Evolutionary conservation across 2,113 vertebrate genomes (phyloP).

Genomic region (Ellobius talpinus): DNA sequence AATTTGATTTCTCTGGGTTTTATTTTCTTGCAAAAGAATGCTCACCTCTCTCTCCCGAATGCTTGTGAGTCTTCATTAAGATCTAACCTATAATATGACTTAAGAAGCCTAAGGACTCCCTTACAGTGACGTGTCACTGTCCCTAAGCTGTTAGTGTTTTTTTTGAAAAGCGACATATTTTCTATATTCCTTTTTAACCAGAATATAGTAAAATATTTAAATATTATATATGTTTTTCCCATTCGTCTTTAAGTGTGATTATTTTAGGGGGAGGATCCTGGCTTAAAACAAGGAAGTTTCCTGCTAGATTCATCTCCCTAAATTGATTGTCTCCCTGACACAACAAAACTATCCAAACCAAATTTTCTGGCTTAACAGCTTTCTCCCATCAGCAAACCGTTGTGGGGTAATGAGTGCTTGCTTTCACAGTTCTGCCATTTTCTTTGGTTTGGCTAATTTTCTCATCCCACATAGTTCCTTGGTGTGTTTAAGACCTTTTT

Average conservation of each 20-base stretch:
- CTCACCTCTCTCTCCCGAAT: background rate
- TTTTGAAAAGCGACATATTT: background rate
- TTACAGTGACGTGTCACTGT: background rate
- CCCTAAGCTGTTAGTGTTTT: background rate
- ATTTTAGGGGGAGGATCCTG: background rate
- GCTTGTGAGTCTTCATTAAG: background rate
- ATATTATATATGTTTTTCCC: background rate
- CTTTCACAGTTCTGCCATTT: background rate
- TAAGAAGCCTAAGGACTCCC: background rate
- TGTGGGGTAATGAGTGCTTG: background rate
- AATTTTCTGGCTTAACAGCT: background rate
- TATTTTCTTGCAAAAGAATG: background rate
- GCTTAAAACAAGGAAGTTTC: background rate
- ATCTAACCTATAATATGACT: background rate
- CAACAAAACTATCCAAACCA: background rate
- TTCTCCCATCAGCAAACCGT: background rate
- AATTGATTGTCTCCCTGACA: background rate
- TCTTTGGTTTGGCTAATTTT: background rate
- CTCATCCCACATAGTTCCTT: background rate
- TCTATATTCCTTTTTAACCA: background rate
- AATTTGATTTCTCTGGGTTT: background rate
- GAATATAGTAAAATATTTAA: background rate
- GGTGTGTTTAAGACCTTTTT: background rate
- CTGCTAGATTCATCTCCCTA: background rate
- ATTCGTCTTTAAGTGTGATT: background rate